Evolutionary conservation across 1,140 invertebrate species (phyloP).

Genomic region (Gonatopus flavifemur): DNA sequence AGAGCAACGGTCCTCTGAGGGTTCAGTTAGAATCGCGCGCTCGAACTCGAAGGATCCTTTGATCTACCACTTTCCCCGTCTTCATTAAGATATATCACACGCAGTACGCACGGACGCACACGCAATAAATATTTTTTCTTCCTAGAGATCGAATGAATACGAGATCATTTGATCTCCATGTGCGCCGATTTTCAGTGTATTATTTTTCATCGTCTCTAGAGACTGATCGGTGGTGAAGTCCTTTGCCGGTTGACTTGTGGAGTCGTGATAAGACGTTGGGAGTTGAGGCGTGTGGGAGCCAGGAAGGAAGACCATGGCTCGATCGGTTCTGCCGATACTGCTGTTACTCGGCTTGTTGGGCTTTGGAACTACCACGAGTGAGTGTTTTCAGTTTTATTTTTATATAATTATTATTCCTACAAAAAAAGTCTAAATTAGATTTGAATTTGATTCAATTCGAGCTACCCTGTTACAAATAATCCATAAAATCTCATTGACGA

Average conservation of each 20-base stretch:
- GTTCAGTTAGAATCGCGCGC: slow-evolving; percentile 51
- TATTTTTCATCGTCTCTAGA: too few relatives aligned
- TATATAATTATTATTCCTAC: neutral
- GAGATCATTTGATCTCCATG: slow-evolving; percentile 12
- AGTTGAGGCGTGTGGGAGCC: neutral
- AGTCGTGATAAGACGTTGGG: neutral
- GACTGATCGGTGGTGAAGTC: neutral
- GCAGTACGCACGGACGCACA: neutral
- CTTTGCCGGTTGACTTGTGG: neutral
- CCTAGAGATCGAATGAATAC: neutral
- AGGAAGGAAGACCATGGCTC: slow-evolving; percentile 6
- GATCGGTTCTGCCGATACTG: slow-evolving; percentile 23
- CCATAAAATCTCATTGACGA: too few relatives aligned
- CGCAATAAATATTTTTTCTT: neutral
- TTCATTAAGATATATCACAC: neutral
- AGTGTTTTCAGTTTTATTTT: slow-evolving; percentile 26
- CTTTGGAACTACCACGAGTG: slow-evolving; percentile 35
- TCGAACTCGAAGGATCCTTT: slow-evolving; percentile 43
- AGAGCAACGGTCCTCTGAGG: slow-evolving; percentile 44
- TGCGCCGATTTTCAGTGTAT: slow-evolving; percentile 12
- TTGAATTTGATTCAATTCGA: too few relatives aligned
- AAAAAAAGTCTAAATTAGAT: neutral
- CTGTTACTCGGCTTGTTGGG: slow-evolving; percentile 34
- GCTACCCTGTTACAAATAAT: too few relatives aligned
- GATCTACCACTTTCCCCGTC: slow-evolving; percentile 8